Evolutionary conservation across 2,113 vertebrate species (phyloP), one percentile per base, ranked within the genome.

Genomic region (Probosciger aterrimus): DNA sequence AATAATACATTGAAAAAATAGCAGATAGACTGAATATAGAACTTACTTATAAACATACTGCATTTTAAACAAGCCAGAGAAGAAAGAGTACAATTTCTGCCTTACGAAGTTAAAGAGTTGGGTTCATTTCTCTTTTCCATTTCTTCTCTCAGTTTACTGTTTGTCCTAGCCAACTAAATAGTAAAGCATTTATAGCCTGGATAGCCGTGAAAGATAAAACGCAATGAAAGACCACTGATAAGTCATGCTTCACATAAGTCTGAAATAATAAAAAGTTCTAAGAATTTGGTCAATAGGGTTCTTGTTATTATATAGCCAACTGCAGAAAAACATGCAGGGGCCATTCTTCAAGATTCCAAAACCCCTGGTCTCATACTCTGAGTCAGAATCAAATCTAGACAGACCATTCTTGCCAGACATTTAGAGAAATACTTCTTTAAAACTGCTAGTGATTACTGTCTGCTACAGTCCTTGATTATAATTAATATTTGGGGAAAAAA

Each of bases 81-180:
- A 88, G 75, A 90, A 88, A 47, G 37, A 41, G 11, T 53, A 37
- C 27, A 74, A 23, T 82, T 70, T 62, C 65, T 84, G 37, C 60
- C 18, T 71, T 87, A 52, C 60, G 76, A 94, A 95, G 46, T 41
- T 55, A 43, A 43, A 33, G 92, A 84, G 25, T 46, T 71, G 64
- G 19, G 30, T 59, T 92, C 10, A 30, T 83, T 92, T 92, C 81
- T 88, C 67, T 95, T 97, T 20, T 95, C 86, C 78, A 59, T 95
- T 95, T 27, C 18, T 68, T 8, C 4, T 8, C 8, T 3, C 44
- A 78, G 52, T 76, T 97, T 85, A 82, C 79, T 90, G 24, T 83
- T 92, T 55, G 52, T 92, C 69, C 52, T 93, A 91, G 37, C 27
- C 53, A 83, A 3, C 27, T 69, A 43, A 67, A 68, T 10, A 76